Evolutionary conservation across 53 echinoderm and acorn worm species (phyloP), one percentile per base, ranked within the genome.

Genomic region (Echinarachnius parma): DNA sequence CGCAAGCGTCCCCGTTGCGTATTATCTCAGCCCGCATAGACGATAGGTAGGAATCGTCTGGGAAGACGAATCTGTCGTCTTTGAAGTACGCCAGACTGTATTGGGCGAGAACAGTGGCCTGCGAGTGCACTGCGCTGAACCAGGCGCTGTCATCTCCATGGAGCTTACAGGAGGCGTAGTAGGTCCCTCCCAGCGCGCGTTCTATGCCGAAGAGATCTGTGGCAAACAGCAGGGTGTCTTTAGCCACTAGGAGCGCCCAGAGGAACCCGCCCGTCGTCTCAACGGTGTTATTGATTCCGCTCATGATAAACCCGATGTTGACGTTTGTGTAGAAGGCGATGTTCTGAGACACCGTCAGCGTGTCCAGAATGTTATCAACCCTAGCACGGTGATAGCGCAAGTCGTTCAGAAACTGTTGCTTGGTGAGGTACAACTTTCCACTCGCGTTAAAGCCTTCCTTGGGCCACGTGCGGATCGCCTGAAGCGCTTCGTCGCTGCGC

Each of bases 161-260:
- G 7, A 91, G 34, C 8, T 72, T 60, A 39, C 91, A 91, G 5
- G 82, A 78, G 0, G 87, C 80, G 29, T 56, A 91, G 57, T 83
- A 87, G 19, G 78, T 79, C 29, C 75, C 69, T n/a, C 91, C 91
- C 5, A 91, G 53, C 15, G 87, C 91, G 5, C 91, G 74, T 42
- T 62, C 75, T 23, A 91, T 91, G 7, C 91, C 91, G 55, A 60
- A 76, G 0, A 83, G 64, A 37, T 91, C 87, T 22, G 87, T 56
- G 9, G 80, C 54, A 29, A 78, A 75, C 13, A 91, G 79, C 8
- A 91, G 68, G 8, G 76, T 42, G 72, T 79, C 64, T 63, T 83
- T 75, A 1, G 83, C 76, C 4, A 91, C 87, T 9, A 87, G 44
- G 0, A 78, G 58, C 5, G 91, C 75, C 79, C 79, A 87, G 1